These are phyloP conservation scores for Cyrtorhinus lividipennis DNA, from an alignment of 1,140 invertebrate species.

Conservation along the genomic window DNA sequence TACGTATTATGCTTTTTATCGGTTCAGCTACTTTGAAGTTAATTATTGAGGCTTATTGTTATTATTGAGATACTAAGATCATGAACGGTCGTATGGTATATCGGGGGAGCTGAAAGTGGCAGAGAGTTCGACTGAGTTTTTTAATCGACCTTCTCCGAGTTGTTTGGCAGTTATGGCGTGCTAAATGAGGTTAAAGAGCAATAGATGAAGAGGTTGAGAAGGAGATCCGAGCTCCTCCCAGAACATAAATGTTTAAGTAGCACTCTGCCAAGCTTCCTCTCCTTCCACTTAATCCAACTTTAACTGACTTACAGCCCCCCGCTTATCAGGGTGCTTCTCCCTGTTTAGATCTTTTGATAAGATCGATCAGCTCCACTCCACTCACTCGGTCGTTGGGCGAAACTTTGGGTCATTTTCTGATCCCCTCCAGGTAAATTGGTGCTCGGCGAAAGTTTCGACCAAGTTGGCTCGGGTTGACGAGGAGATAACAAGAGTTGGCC, in stretches of 20 bases:
- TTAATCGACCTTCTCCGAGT: too few species aligned
- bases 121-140: too few species aligned
- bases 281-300: conserved; percentile 1
- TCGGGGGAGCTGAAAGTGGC: too few species aligned
- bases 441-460: neutral
- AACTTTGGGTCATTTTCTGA: conserved; percentile 8
- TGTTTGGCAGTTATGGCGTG: too few species aligned
- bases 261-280: neutral
- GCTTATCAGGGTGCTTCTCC: neutral
- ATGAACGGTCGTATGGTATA: too few species aligned
- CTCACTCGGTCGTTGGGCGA: too few species aligned
- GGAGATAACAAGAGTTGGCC: neutral
- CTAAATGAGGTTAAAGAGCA: conserved; percentile 5
- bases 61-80: too few species aligned
- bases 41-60: too few species aligned
- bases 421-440: conserved; percentile 9
- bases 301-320: conserved; percentile 4
- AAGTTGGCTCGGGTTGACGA: neutral
- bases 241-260: conserved; percentile 8
- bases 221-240: neutral
- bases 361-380: neutral
- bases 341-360: conserved; percentile 6
- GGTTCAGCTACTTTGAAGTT: too few species aligned
- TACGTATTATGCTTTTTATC: too few species aligned
- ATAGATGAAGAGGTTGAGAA: conserved; percentile 1